Conservation (phyloP, 2,888 invertebrate species). For the Cephus pulcher region DNA sequence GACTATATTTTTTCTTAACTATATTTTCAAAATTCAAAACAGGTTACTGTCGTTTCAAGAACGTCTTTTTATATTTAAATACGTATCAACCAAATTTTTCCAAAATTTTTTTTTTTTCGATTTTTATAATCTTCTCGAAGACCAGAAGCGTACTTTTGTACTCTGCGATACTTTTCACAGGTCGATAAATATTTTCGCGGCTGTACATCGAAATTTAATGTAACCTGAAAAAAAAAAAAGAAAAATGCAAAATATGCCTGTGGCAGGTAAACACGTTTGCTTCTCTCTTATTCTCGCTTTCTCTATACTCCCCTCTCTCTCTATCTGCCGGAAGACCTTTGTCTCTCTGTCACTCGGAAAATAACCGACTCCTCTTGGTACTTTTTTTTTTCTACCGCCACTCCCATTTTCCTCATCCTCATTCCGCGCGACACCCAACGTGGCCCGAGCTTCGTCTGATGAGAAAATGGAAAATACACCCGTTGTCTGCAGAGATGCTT, state of each 20-base stretch:
- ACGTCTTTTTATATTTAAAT: neutral
- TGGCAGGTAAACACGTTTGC: slow-evolving; percentile 45
- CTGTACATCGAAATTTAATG: neutral
- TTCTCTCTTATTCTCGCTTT: neutral
- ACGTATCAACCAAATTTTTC: neutral
- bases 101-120: neutral
- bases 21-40: too few species aligned
- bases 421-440: slow-evolving; percentile 29
- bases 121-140: neutral
- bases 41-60: too few species aligned
- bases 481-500: slow-evolving; percentile 49
- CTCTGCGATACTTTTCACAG: neutral
- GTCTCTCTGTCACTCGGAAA: neutral
- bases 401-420: slow-evolving; percentile 3
- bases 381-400: neutral
- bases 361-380: neutral
- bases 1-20: neutral
- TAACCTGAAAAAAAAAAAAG: neutral
- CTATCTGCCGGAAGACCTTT: neutral
- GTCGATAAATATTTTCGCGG: neutral
- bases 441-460: neutral
- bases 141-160: neutral
- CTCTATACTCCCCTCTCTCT: neutral
- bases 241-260: slow-evolving; percentile 55
- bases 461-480: slow-evolving; percentile 62